Conservation (phyloP, 1,140 invertebrate genomes). For the Oedothorax gibbosus region DNA sequence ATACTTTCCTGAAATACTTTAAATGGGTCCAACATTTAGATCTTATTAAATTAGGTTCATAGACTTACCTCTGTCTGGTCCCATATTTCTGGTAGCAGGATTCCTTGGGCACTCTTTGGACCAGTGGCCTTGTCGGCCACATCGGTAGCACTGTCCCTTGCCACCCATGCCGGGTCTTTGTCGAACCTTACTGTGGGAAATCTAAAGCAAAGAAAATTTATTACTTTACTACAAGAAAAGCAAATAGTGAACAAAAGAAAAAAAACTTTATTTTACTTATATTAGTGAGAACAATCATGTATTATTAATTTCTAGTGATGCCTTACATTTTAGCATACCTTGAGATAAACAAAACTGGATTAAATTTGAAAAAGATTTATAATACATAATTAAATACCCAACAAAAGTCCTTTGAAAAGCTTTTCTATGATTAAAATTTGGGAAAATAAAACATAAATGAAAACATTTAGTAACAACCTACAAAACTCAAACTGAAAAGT, state of each 20-base stretch:
- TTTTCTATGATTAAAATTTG: too few species aligned
- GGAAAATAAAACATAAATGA: too few species aligned
- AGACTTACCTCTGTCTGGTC: neutral
- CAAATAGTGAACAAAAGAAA: neutral
- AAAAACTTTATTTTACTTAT: neutral
- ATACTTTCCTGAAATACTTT: too few species aligned
- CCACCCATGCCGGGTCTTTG: constrained; percentile 95
- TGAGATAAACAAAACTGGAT: too few species aligned
- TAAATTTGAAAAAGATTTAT: neutral
- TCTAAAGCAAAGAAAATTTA: constrained; percentile 70
- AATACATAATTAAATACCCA: neutral
- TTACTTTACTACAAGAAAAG: neutral
- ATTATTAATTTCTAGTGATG: too few species aligned
- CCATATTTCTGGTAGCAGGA: constrained; percentile 42
- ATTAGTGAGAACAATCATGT: constrained; percentile 35
- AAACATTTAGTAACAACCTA: neutral
- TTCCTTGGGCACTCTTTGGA: constrained; percentile 68
- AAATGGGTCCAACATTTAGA: too few species aligned
- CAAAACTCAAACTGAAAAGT: constrained; percentile 36
- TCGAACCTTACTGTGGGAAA: constrained; percentile 89
- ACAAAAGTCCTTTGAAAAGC: neutral
- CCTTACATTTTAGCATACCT: too few species aligned
- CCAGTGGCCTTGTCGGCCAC: constrained; percentile 93
- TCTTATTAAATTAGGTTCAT: neutral
- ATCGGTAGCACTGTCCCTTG: constrained; percentile 93